Conservation (phyloP, 2,888 invertebrate genomes). For the Platycheirus rosarum region DNA sequence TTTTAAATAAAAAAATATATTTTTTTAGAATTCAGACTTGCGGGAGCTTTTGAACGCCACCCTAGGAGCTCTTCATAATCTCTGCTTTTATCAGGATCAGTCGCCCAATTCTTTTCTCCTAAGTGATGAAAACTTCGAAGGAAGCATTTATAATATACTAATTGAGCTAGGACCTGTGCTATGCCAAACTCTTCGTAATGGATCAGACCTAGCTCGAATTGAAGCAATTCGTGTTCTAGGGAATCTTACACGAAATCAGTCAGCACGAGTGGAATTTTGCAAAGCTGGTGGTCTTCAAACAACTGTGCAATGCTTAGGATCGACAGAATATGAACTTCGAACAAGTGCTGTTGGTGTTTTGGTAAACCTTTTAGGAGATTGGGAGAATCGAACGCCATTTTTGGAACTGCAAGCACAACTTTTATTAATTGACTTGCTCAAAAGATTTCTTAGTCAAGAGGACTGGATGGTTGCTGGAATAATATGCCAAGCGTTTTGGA, state of each 20-base stretch:
- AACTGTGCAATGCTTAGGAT: slow-evolving; percentile 85
- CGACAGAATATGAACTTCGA: slow-evolving; percentile 87
- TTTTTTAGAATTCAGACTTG: slow-evolving; percentile 82
- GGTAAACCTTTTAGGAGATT: slow-evolving; percentile 89
- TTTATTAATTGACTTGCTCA: slow-evolving; percentile 84
- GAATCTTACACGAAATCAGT: slow-evolving; percentile 89
- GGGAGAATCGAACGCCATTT: slow-evolving; percentile 84
- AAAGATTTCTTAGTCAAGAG: slow-evolving; percentile 84
- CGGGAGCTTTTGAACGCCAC: slow-evolving; percentile 91
- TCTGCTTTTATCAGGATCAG: slow-evolving; percentile 88
- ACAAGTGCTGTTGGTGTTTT: slow-evolving; percentile 92
- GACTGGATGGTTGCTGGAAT: slow-evolving; percentile 89
- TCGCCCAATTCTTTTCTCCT: slow-evolving; percentile 61
- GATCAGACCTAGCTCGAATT: slow-evolving; percentile 81
- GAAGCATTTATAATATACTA: slow-evolving; percentile 79
- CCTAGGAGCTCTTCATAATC: slow-evolving; percentile 91
- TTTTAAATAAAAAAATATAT: not conserved
- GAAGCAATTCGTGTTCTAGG: slow-evolving; percentile 92
- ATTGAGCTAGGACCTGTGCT: slow-evolving; percentile 78
- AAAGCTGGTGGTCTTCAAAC: slow-evolving; percentile 86
- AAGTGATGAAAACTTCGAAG: slow-evolving; percentile 79
- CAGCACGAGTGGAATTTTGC: slow-evolving; percentile 86
- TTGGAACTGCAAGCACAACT: slow-evolving; percentile 84
- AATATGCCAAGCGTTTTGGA: slow-evolving; percentile 90
- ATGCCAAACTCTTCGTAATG: slow-evolving; percentile 77